Conservation (phyloP, 2,888 invertebrate species). For the Willowsia nigromaculata region DNA sequence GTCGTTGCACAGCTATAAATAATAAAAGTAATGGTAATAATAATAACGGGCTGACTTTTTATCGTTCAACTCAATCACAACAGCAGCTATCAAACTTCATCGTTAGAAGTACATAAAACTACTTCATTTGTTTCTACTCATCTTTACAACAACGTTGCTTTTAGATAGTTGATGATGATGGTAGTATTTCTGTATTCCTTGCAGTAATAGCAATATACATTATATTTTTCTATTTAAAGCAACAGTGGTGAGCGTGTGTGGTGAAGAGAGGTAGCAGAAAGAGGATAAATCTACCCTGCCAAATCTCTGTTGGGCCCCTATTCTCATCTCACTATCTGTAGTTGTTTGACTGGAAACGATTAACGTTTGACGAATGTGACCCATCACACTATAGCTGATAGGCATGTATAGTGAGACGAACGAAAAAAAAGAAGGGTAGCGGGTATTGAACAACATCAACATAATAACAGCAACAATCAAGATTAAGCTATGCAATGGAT, state of each 20-base stretch:
- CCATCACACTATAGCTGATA: slow-evolving; percentile 27
- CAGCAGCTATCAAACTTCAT: slow-evolving; percentile 22
- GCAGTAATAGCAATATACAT: neutral
- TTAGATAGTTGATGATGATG: neutral
- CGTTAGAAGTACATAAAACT: neutral
- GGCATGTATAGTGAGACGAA: neutral
- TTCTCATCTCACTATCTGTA: neutral
- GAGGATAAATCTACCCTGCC: neutral
- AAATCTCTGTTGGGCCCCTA: neutral
- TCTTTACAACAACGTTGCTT: neutral
- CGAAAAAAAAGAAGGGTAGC: neutral
- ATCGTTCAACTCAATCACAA: slow-evolving; percentile 44
- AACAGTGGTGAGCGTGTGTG: neutral
- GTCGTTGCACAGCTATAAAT: slow-evolving; percentile 42
- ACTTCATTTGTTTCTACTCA: neutral
- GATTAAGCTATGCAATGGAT: neutral
- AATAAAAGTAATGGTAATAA: slow-evolving; percentile 28
- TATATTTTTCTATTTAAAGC: neutral
- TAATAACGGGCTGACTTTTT: slow-evolving; percentile 47
- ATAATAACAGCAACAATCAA: neutral
- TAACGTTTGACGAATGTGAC: slow-evolving; percentile 52
- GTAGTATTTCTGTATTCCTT: neutral
- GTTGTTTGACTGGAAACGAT: slow-evolving; percentile 52
- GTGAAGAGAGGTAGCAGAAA: neutral
- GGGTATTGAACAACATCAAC: neutral